Conservation (phyloP, 2,888 invertebrate species). For the Drosophila heteroneura region DNA sequence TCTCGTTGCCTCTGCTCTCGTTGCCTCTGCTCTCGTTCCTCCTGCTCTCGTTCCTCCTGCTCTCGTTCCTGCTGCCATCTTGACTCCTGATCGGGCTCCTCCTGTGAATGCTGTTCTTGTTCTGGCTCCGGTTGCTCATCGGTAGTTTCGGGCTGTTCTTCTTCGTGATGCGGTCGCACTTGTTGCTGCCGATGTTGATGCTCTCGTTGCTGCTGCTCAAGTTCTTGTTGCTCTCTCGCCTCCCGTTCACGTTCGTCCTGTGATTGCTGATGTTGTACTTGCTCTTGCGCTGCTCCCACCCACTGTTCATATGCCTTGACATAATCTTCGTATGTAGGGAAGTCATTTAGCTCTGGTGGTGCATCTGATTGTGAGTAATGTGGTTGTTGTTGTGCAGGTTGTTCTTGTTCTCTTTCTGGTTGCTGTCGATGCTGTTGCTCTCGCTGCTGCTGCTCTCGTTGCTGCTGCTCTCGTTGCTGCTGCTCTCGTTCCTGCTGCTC, state of each 20-base stretch:
- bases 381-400: background rate
- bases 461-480: background rate
- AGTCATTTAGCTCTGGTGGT: constrained; percentile 16
- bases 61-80: background rate
- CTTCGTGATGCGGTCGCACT: constrained; percentile 2
- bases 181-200: constrained; percentile 34
- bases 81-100: background rate
- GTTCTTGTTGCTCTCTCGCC: constrained; percentile 29
- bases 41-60: background rate
- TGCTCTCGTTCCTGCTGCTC: background rate
- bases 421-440: background rate
- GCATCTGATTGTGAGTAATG: constrained; percentile 8
- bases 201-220: constrained; percentile 47
- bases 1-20: background rate
- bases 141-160: constrained; percentile 4
- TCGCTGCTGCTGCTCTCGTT: background rate
- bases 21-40: background rate
- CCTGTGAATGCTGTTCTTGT: background rate
- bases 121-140: background rate
- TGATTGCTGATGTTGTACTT: constrained; percentile 7
- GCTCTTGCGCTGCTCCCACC: constrained; percentile 3
- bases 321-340: constrained; percentile 52
- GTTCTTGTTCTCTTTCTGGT: background rate
- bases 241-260: constrained; percentile 29
- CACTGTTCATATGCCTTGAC: constrained; percentile 32